phyloP scores from a whole-genome alignment of 2,888 invertebrate genomes.

The Drosophila pseudotakahashii region DNA sequence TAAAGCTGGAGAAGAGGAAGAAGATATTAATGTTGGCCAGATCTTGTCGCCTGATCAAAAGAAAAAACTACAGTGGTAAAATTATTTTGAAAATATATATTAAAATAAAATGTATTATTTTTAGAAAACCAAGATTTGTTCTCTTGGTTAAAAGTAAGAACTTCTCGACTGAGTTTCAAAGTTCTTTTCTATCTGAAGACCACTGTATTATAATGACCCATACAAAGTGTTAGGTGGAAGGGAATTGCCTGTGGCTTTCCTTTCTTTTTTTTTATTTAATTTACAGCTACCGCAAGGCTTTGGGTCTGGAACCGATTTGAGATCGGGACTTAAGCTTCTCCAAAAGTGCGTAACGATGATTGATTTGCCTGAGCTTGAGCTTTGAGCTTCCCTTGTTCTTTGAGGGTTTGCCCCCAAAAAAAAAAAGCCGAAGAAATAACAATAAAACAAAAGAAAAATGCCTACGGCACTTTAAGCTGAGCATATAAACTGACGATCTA shows the following conservation, averaged over 20 bases:
- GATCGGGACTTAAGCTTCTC: conserved; percentile 6
- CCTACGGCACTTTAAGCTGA: conserved; percentile 58
- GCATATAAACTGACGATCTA: conserved; percentile 70
- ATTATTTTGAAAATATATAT: not conserved
- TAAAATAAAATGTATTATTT: no score
- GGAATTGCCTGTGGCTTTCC: conserved; percentile 4
- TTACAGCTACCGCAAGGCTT: conserved; percentile 39
- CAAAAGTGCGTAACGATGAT: conserved; percentile 70
- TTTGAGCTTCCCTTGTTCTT: conserved; percentile 35
- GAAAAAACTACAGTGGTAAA: conserved; percentile 28
- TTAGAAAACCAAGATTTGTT: no score
- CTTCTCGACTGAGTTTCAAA: not conserved
- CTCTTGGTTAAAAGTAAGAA: not conserved
- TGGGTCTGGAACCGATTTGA: not conserved
- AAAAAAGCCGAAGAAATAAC: conserved; percentile 34
- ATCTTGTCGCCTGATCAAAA: conserved; percentile 67
- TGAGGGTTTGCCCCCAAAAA: conserved; percentile 24
- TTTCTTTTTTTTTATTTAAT: conserved; percentile 16
- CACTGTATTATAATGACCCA: conserved; percentile 8
- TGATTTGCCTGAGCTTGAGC: conserved; percentile 63
- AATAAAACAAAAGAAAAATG: conserved; percentile 74
- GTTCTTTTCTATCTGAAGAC: no score
- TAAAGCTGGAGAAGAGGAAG: conserved; percentile 6
- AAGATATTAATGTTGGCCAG: conserved; percentile 35
- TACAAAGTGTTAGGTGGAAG: not conserved